Evolutionary conservation across 2,888 invertebrate genomes (phyloP).

Genomic region (Sepiola atlantica): DNA sequence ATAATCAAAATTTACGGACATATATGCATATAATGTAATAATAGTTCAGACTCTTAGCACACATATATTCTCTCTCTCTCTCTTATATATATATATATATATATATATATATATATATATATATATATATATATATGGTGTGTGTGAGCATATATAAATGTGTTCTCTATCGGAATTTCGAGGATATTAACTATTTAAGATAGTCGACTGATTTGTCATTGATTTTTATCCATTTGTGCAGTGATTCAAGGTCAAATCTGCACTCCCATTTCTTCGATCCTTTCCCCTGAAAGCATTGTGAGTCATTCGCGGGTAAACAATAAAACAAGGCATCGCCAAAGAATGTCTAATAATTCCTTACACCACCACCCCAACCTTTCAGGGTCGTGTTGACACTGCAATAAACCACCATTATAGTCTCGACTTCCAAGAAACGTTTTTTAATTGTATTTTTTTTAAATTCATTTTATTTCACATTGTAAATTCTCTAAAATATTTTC

Average conservation of each 20-base stretch:
- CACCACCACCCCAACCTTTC: not conserved
- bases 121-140: not conserved
- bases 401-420: not conserved
- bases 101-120: not conserved
- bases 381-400: not conserved
- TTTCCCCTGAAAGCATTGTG: not conserved
- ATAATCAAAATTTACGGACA: too few species aligned
- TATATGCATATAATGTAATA: too few species aligned
- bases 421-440: not conserved
- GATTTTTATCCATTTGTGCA: constrained; percentile 23
- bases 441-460: not conserved
- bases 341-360: constrained; percentile 8
- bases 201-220: constrained; percentile 9
- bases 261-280: not conserved
- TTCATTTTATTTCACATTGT: too few species aligned
- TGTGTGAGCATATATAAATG: not conserved
- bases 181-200: not conserved
- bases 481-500: too few species aligned
- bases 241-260: not conserved
- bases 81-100: not conserved
- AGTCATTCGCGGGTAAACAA: not conserved
- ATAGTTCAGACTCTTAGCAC: too few species aligned
- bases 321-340: not conserved
- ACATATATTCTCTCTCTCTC: not conserved
- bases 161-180: not conserved